phyloP scores from a whole-genome alignment of 2,113 vertebrate genomes.

The Potamarius usumacintae region DNA sequence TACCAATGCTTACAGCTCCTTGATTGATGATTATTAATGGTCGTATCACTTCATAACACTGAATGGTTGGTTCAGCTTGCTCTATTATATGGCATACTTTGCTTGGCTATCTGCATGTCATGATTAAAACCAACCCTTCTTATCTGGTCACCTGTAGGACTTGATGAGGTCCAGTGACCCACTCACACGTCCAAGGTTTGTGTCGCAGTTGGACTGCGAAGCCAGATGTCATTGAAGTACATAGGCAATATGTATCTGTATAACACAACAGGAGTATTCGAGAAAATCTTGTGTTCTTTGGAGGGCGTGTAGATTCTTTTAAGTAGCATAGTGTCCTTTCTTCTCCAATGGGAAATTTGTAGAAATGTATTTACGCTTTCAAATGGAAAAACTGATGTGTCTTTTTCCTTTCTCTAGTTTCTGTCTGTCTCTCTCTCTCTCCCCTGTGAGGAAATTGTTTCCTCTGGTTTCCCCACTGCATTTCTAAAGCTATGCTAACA shows the following conservation, averaged over 20 bases:
- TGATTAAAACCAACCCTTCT: conserved; percentile 62
- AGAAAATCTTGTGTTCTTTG: conserved; percentile 34
- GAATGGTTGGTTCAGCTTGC: conserved; percentile 49
- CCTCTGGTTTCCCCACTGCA: conserved; percentile 84
- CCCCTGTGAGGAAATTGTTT: conserved; percentile 80
- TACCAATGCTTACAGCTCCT: conserved; percentile 39
- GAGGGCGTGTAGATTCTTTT: conserved; percentile 57
- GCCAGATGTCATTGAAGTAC: conserved; percentile 34
- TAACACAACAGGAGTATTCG: conserved; percentile 43
- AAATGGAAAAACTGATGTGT: conserved; percentile 68
- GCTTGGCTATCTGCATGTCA: conserved; percentile 75
- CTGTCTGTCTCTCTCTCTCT: conserved; percentile 55
- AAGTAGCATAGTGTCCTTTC: conserved; percentile 70
- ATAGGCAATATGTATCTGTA: conserved; percentile 51
- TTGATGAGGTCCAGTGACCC: conserved; percentile 23
- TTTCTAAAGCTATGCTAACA: conserved; percentile 97
- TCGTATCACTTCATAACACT: conserved; percentile 56
- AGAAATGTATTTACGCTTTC: conserved; percentile 86
- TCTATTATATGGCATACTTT: conserved; percentile 61
- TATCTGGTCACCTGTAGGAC: conserved; percentile 47
- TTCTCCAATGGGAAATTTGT: conserved; percentile 77
- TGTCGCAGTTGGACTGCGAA: conserved; percentile 14
- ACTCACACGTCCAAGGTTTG: conserved; percentile 13
- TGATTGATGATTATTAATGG: conserved; percentile 34
- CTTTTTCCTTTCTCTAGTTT: conserved; percentile 62